A percentile compares a stretch with the other conserved stretches of the same genome.
These are phyloP conservation scores for Strix uralensis DNA, from an alignment of 2,113 vertebrate species.

Conservation along the genomic window DNA sequence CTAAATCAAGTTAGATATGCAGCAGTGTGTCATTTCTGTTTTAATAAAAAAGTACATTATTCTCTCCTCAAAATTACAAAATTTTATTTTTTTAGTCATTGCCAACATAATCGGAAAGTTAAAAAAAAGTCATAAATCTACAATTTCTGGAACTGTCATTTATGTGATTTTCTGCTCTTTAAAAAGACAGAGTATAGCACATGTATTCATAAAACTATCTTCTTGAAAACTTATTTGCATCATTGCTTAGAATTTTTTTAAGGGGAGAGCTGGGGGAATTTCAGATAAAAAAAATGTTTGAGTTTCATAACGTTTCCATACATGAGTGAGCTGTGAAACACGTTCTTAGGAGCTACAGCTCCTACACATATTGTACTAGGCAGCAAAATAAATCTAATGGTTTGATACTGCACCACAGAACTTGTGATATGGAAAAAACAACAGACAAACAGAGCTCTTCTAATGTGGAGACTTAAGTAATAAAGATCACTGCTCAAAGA, in stretches of 20 bases:
- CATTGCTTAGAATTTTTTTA: constrained; percentile 55
- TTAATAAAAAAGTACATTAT: constrained; percentile 90
- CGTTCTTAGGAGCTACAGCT: neutral
- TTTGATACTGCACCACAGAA: neutral
- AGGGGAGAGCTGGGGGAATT: constrained; percentile 57
- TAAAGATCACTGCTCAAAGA: neutral
- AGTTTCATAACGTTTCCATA: constrained; percentile 59
- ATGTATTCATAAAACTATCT: constrained; percentile 67
- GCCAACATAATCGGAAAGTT: constrained; percentile 82
- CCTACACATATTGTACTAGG: neutral
- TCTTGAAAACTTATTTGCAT: constrained; percentile 74
- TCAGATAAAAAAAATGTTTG: constrained; percentile 63
- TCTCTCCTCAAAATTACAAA: constrained; percentile 84
- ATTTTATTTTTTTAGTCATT: constrained; percentile 83
- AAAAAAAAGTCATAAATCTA: constrained; percentile 82
- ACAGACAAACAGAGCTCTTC: neutral
- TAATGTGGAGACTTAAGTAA: neutral
- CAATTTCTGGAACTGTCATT: constrained; percentile 80
- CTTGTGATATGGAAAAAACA: constrained; percentile 6
- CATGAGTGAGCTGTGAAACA: constrained; percentile 36
- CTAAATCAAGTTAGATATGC: constrained; percentile 93
- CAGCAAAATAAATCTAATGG: neutral
- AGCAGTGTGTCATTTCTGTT: constrained; percentile 88
- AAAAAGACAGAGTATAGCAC: constrained; percentile 71
- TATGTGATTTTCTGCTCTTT: constrained; percentile 74